phyloP scores from a whole-genome alignment of 2,888 invertebrate genomes.

The Cremastobaeus sp. region DNA sequence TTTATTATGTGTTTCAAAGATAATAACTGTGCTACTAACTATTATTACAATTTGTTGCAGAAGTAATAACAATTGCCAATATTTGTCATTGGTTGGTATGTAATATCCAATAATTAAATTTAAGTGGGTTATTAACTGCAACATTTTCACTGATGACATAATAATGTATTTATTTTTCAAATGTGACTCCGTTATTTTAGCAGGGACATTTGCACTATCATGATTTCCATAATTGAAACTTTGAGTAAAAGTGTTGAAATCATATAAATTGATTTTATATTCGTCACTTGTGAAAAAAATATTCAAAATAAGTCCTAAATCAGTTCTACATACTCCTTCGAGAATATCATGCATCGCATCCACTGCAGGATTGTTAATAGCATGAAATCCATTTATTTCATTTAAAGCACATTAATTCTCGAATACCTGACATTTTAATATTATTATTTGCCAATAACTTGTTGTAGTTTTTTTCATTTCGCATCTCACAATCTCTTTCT shows the following conservation, averaged over 20 bases:
- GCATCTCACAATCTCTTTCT: not conserved
- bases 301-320: no score
- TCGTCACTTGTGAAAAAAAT: no score
- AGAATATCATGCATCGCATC: constrained; percentile 40
- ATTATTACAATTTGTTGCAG: constrained; percentile 22
- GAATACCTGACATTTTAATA: not conserved
- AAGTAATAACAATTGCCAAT: constrained; percentile 28
- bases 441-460: not conserved
- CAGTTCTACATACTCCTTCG: constrained; percentile 2
- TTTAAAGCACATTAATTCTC: not conserved
- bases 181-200: not conserved
- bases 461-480: not conserved
- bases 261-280: no score
- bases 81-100: constrained; percentile 15
- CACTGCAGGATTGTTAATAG: constrained; percentile 34
- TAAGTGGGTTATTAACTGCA: constrained; percentile 34
- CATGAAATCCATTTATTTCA: no score
- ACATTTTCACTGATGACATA: constrained; percentile 44
- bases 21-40: not conserved
- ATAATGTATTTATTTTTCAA: constrained; percentile 11
- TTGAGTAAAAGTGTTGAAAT: no score
- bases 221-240: no score
- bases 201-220: not conserved
- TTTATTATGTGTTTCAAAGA: constrained; percentile 23
- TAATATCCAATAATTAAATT: constrained; percentile 37